These are phyloP conservation scores for Halcyon smyrnensis DNA, from an alignment of 2,797 vertebrate genomes.

Conservation along the genomic window DNA sequence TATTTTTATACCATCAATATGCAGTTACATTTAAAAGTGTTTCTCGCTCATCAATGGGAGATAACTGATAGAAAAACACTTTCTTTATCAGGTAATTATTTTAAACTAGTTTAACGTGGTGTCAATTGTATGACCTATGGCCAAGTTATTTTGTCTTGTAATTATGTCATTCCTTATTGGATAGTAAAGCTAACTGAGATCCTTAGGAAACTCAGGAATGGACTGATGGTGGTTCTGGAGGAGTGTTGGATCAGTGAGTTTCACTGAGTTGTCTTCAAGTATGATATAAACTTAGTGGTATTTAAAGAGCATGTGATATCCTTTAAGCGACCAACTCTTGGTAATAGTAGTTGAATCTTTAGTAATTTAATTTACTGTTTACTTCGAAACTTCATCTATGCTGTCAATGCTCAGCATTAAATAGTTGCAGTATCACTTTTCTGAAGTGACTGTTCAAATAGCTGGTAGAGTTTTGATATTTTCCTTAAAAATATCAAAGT, in stretches of 20 bases:
- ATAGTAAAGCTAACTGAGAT: neutral
- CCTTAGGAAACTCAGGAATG: neutral
- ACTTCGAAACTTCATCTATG: neutral
- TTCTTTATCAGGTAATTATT: neutral
- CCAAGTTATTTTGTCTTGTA: neutral
- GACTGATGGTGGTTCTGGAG: neutral
- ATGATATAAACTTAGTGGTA: neutral
- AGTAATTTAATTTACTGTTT: neutral
- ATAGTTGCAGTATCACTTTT: neutral
- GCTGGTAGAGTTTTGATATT: neutral
- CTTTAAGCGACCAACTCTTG: neutral
- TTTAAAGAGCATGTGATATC: neutral
- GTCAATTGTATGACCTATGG: neutral
- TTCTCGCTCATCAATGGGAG: neutral
- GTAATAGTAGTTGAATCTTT: neutral
- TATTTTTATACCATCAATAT: neutral
- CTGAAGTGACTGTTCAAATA: neutral
- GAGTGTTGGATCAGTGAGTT: neutral
- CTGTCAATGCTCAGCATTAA: neutral
- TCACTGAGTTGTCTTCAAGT: neutral
- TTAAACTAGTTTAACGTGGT: neutral
- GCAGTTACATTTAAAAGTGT: neutral
- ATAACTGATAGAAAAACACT: neutral
- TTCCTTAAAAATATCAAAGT: neutral
- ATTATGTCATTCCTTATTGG: neutral